Percentiles rank a stretch among this genome's conserved stretches.
phyloP scores from a whole-genome alignment of 2,888 invertebrate species.

The Octonoba sinensis region DNA sequence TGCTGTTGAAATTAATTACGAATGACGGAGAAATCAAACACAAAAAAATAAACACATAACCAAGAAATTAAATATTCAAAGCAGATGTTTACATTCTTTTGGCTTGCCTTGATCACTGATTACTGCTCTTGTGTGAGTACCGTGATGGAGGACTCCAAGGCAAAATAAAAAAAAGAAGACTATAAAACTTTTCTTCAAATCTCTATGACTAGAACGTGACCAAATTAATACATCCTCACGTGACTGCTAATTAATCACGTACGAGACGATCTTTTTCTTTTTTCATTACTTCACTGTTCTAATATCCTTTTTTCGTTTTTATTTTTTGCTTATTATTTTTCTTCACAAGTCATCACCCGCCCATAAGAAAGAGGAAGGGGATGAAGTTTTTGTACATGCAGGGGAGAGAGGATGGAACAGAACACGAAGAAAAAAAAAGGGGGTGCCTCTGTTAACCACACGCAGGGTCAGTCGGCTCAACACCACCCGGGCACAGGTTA shows the following conservation, averaged over 20 bases:
- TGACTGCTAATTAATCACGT: conserved; percentile 58
- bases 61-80: no score
- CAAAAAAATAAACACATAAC: no score
- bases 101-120: no score
- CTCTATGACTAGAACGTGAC: conserved; percentile 48
- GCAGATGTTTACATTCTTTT: no score
- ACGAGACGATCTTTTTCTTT: conserved; percentile 7
- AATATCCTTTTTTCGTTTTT: conserved; percentile 13
- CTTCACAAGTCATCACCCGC: conserved; percentile 59
- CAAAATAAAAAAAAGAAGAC: neutral
- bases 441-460: conserved; percentile 25
- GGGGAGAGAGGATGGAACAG: neutral
- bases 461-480: conserved; percentile 51
- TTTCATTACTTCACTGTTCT: conserved; percentile 10
- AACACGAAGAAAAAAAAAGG: conserved; percentile 21
- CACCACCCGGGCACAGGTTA: conserved; percentile 59
- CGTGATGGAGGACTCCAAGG: no score
- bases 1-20: no score
- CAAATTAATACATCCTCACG: conserved; percentile 59
- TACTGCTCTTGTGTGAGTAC: no score
- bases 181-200: conserved; percentile 5
- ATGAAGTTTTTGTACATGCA: conserved; percentile 5
- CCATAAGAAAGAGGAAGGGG: conserved; percentile 19
- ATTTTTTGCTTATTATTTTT: conserved; percentile 53
- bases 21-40: no score